These are phyloP conservation scores for Hyles lineata DNA, from an alignment of 2,888 invertebrate species.

Conservation along the genomic window DNA sequence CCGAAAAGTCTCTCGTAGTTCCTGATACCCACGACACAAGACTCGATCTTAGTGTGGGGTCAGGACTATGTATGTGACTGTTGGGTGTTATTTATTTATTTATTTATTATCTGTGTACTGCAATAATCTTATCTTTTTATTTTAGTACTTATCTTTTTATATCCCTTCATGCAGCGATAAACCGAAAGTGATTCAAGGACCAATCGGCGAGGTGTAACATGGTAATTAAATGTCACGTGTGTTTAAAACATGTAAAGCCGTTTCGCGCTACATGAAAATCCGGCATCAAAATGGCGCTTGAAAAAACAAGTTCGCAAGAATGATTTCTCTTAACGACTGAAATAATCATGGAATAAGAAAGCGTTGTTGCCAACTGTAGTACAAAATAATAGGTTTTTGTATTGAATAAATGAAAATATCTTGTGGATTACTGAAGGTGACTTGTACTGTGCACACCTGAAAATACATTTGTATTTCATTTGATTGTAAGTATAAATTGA, in stretches of 20 bases:
- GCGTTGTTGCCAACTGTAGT: neutral
- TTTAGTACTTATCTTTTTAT: constrained; percentile 19
- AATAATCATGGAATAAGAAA: constrained; percentile 11
- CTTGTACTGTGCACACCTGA: too few relatives aligned
- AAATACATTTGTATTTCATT: too few relatives aligned
- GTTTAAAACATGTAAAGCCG: constrained; percentile 1
- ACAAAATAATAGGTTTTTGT: neutral
- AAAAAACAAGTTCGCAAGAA: constrained; percentile 14
- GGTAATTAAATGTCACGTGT: constrained; percentile 20
- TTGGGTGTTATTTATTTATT: too few relatives aligned
- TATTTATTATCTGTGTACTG: too few relatives aligned
- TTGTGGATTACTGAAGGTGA: neutral
- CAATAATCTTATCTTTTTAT: constrained; percentile 23
- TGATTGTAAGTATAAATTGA: too few relatives aligned
- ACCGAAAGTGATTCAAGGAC: constrained; percentile 24
- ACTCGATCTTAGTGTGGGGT: too few relatives aligned
- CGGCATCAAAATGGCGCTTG: constrained; percentile 3
- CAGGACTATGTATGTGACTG: too few relatives aligned
- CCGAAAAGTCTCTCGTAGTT: too few relatives aligned
- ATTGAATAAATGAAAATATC: neutral
- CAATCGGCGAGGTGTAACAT: constrained; percentile 4
- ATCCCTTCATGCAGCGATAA: constrained; percentile 18
- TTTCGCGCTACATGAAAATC: neutral
- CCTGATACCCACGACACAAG: too few relatives aligned
- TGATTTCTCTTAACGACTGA: constrained; percentile 21